A percentile compares a stretch with the other conserved stretches of the same genome.
Evolutionary conservation across 1,140 invertebrate species (phyloP).

Genomic region (Stratiolaelaps scimitus): DNA sequence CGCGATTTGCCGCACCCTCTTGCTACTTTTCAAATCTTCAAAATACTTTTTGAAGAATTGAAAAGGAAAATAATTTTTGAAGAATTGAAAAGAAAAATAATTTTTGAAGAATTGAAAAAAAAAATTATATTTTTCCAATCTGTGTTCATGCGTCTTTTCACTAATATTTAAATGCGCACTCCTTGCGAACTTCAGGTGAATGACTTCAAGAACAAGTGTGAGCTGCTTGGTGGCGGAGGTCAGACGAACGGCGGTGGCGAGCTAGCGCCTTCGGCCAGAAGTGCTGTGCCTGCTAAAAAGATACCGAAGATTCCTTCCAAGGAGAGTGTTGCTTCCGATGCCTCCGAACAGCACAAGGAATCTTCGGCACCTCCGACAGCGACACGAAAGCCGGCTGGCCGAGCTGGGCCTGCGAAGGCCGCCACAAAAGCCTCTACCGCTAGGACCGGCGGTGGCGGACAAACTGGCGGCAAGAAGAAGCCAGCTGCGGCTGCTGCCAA

Average conservation of each 20-base stretch:
- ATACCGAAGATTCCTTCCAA: slow-evolving; percentile 30
- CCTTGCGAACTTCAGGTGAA: slow-evolving; percentile 21
- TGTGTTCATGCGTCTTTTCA: no score
- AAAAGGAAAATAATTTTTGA: no score
- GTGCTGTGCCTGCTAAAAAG: slow-evolving; percentile 13
- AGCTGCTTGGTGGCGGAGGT: slow-evolving; percentile 24
- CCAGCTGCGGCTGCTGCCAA: background rate
- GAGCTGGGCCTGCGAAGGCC: slow-evolving; percentile 39
- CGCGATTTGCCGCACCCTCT: no score
- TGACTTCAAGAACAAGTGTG: slow-evolving; percentile 30
- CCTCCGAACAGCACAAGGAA: slow-evolving; percentile 18
- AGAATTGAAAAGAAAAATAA: no score
- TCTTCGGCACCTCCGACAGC: slow-evolving; percentile 9
- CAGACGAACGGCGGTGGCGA: slow-evolving; percentile 14
- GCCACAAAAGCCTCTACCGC: slow-evolving; percentile 34
- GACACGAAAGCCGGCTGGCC: slow-evolving; percentile 26
- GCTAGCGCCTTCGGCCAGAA: slow-evolving; percentile 6
- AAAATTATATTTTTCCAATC: no score
- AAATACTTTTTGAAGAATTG: no score
- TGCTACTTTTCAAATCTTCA: no score
- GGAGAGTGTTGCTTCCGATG: slow-evolving; percentile 21
- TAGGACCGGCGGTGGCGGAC: slow-evolving; percentile 3
- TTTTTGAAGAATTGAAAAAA: no score
- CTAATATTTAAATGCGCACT: no score
- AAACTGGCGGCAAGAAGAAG: background rate